Conservation (phyloP, 2,888 invertebrate species). For the Eupelmus urozonus region DNA sequence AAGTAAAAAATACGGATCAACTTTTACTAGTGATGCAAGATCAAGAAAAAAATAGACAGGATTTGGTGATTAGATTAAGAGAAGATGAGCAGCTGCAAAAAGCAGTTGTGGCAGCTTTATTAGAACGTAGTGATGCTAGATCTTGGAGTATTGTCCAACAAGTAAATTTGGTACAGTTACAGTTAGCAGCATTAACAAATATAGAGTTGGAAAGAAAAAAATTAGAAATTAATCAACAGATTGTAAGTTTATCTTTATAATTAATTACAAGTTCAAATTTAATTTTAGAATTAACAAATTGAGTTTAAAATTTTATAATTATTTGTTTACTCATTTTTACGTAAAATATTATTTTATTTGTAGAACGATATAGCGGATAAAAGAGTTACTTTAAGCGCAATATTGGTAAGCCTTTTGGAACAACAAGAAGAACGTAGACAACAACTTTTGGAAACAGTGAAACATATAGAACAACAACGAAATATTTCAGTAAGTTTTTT, state of each 20-base stretch:
- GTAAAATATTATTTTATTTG: slow-evolving; percentile 60
- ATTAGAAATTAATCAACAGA: slow-evolving; percentile 83
- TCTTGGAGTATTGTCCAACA: slow-evolving; percentile 88
- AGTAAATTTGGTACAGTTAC: slow-evolving; percentile 85
- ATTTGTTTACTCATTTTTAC: slow-evolving; percentile 25
- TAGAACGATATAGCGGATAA: slow-evolving; percentile 84
- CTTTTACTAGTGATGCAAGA: slow-evolving; percentile 81
- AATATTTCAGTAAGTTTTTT: slow-evolving; percentile 69
- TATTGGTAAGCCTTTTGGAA: slow-evolving; percentile 84
- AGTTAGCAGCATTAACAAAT: slow-evolving; percentile 84
- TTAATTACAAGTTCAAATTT: too few relatives aligned
- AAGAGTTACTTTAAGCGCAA: slow-evolving; percentile 82
- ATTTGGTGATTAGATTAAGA: slow-evolving; percentile 81
- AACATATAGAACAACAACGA: slow-evolving; percentile 83
- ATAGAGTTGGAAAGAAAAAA: slow-evolving; percentile 86
- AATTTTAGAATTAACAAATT: too few relatives aligned
- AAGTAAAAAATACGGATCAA: slow-evolving; percentile 82
- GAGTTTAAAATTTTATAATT: too few relatives aligned
- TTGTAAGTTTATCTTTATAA: too few relatives aligned
- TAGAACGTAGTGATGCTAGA: slow-evolving; percentile 86
- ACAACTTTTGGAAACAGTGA: slow-evolving; percentile 83
- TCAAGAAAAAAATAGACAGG: slow-evolving; percentile 82
- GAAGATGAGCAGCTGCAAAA: slow-evolving; percentile 86
- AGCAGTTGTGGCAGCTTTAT: slow-evolving; percentile 84
- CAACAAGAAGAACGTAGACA: slow-evolving; percentile 84